Base-by-base conservation (phyloP, 2,888 invertebrate genomes). In the Rhodophaea formosa region DNA sequence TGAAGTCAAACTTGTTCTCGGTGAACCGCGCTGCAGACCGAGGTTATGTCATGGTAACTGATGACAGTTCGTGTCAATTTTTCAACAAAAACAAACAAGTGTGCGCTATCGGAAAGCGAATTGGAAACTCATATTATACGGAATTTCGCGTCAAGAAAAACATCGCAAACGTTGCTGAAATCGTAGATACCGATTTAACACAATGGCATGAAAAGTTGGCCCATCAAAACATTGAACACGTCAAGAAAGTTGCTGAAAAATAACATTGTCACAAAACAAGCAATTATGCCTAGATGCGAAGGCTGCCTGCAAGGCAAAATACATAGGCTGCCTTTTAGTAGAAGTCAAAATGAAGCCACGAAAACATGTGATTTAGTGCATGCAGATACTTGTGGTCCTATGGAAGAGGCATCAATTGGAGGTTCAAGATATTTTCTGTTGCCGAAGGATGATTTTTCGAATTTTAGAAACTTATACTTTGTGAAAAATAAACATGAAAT, bases 21-120 rank as follows among this genome's bases (percentile, higher is more conserved):
- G 63, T 69, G 1, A 63, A 60, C 8, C 12, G 62, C 7, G 67
- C 60, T 0, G 15, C 66, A 8, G 63, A 64, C 7, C 62, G 51
- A 56, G 69, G 68, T 12, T 70, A 71, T 56, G 66, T 64, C 44
- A 60, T 68, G 8, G 3, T 67, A n/a, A 67, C 63, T 56, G 54
- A 66, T 60, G 39, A 63, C 30, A 30, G 30, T 30, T 30, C 30
- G 7, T 69, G 66, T 14, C 59, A 62, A 57, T 66, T 67, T 43
- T 59, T 45, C n/a, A 65, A 63, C 57, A 0, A 44, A 7, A 60
- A 65, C 8, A 53, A 56, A n/a, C 12, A 30, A 30, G 30, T 67
- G 15, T 58, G 60, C 59, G 68, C 68, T 0, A 35, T 69, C 0
- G 71, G 65, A 7, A 49, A 68, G 8, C 44, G 68, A 59, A 16